phyloP scores from a whole-genome alignment of 2,797 vertebrate genomes.

The Artibeus jamaicensis region DNA sequence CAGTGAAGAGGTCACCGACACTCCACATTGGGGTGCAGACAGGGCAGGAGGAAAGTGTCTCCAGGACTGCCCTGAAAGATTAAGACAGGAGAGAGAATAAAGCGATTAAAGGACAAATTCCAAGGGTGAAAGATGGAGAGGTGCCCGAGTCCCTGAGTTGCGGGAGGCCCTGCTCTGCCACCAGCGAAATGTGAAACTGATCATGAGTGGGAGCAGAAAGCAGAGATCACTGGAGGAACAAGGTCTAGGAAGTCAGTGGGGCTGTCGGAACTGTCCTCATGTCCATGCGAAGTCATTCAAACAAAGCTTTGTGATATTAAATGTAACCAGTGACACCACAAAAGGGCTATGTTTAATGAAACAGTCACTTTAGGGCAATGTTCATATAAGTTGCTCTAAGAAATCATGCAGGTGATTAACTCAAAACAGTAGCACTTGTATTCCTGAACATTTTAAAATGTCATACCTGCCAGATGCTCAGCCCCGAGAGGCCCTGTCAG shows the following conservation, averaged over 20 bases:
- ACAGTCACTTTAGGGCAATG: background rate
- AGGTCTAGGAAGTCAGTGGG: background rate
- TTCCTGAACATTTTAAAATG: background rate
- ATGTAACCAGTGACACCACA: background rate
- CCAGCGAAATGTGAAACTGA: background rate
- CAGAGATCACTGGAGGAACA: background rate
- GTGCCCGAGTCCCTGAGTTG: background rate
- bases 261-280: background rate
- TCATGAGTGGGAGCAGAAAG: background rate
- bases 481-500: rapidly evolving
- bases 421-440: background rate
- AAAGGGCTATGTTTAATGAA: background rate
- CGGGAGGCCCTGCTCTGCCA: background rate
- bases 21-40: background rate
- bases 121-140: background rate
- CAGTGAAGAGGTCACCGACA: background rate
- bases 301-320: background rate
- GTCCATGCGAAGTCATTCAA: background rate
- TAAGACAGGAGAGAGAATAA: background rate
- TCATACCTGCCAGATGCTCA: background rate
- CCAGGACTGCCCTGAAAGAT: background rate
- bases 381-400: background rate
- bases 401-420: background rate
- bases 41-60: background rate
- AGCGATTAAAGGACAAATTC: background rate